phyloP scores from a whole-genome alignment of 2,797 vertebrate species.

The Coregonus ussuriensis region DNA sequence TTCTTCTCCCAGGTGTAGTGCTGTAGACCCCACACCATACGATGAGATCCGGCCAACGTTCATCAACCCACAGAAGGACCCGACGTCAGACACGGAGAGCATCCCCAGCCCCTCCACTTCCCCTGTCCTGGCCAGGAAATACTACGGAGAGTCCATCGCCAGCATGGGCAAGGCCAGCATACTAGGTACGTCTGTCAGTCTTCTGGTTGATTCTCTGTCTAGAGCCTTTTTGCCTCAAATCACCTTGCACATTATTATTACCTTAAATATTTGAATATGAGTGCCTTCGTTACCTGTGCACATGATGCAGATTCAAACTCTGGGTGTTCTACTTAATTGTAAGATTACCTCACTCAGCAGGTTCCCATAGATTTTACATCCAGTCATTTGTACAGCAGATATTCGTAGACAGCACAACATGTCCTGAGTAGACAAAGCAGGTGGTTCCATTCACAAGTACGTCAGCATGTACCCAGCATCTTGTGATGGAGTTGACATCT shows the following conservation, averaged over 20 bases:
- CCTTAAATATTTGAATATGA: background rate
- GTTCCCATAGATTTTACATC: background rate
- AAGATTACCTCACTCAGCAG: background rate
- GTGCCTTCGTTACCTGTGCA: background rate
- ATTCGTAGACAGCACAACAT: background rate
- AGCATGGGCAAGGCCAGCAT: constrained; percentile 98
- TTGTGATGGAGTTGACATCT: background rate
- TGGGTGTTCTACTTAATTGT: background rate
- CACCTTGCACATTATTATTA: background rate
- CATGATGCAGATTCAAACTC: background rate
- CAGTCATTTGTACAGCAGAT: background rate
- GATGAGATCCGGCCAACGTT: constrained; percentile 89
- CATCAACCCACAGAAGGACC: constrained; percentile 88
- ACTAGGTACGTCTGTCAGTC: constrained; percentile 73
- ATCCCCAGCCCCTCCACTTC: constrained; percentile 91
- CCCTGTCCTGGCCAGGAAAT: constrained; percentile 84
- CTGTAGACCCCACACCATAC: constrained; percentile 85
- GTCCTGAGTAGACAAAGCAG: background rate
- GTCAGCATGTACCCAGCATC: background rate
- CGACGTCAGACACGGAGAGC: constrained; percentile 84
- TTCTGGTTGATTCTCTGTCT: background rate
- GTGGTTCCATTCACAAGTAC: background rate
- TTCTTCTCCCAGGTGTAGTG: constrained; percentile 78
- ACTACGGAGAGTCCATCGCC: constrained; percentile 96
- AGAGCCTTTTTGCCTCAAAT: background rate